These are phyloP conservation scores for Denticeps clupeoides DNA, from an alignment of 2,797 vertebrate species.

Conservation along the genomic window DNA sequence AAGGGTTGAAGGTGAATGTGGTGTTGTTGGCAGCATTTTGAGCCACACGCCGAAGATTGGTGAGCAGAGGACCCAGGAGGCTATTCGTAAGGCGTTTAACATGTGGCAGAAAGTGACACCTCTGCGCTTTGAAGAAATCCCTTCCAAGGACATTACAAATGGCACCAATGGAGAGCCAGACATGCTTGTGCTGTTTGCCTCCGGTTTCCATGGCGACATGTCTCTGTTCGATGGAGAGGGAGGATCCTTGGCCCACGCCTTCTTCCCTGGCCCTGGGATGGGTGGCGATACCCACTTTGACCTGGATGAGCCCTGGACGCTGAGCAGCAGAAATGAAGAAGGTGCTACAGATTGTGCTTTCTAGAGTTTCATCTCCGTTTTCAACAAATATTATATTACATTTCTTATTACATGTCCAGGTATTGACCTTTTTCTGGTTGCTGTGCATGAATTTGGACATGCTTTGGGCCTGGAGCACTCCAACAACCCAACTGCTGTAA, in stretches of 20 bases:
- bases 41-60: slow-evolving; percentile 79
- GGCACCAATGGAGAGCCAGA: slow-evolving; percentile 68
- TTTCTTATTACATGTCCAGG: slow-evolving; percentile 36
- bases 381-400: no score
- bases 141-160: slow-evolving; percentile 57
- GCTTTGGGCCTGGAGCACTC: slow-evolving; percentile 90
- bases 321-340: slow-evolving; percentile 41
- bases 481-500: slow-evolving; percentile 76
- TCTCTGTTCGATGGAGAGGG: slow-evolving; percentile 87
- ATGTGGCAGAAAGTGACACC: slow-evolving; percentile 79
- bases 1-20: no score
- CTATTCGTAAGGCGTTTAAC: slow-evolving; percentile 69
- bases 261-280: slow-evolving; percentile 87
- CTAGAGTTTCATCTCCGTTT: no score
- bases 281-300: slow-evolving; percentile 93
- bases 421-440: slow-evolving; percentile 89
- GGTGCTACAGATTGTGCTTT: no score
- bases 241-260: slow-evolving; percentile 94
- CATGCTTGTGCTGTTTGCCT: slow-evolving; percentile 88
- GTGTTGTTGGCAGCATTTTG: slow-evolving; percentile 84
- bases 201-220: slow-evolving; percentile 91
- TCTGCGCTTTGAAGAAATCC: slow-evolving; percentile 73
- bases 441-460: slow-evolving; percentile 87
- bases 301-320: slow-evolving; percentile 87
- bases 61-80: slow-evolving; percentile 53